Percentiles rank a stretch among this genome's conserved stretches.
Evolutionary conservation across 2,797 vertebrate species (phyloP).

Genomic region (Hoplostethus mediterraneus): DNA sequence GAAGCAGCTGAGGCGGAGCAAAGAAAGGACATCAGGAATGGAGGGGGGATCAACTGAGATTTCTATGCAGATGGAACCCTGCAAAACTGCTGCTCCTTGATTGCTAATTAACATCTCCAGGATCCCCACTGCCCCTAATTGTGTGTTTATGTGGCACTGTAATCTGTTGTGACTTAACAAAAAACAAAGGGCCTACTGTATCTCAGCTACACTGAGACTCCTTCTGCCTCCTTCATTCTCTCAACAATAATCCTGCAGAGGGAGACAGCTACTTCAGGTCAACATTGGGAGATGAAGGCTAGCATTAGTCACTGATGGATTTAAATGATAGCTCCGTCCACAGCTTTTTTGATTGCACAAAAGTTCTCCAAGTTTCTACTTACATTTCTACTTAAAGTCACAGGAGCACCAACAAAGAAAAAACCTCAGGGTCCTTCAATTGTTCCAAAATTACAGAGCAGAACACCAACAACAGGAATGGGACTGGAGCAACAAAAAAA

Average conservation of each 20-base stretch:
- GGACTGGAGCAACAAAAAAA: slow-evolving; percentile 40
- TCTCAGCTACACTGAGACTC: slow-evolving; percentile 43
- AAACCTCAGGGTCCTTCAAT: slow-evolving; percentile 36
- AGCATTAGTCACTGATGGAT: background rate
- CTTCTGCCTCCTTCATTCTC: slow-evolving; percentile 53
- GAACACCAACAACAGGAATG: slow-evolving; percentile 36
- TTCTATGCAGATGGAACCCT: background rate
- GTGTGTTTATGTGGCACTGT: slow-evolving; percentile 71
- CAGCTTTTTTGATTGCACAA: slow-evolving; percentile 8
- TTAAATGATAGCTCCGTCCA: slow-evolving; percentile 19
- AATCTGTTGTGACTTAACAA: slow-evolving; percentile 74
- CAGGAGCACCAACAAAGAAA: slow-evolving; percentile 27
- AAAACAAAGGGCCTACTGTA: slow-evolving; percentile 68
- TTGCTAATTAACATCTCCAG: slow-evolving; percentile 73
- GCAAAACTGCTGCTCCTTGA: slow-evolving; percentile 46
- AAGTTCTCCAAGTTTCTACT: slow-evolving; percentile 15
- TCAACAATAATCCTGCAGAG: slow-evolving; percentile 37
- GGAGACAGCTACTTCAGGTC: slow-evolving; percentile 47
- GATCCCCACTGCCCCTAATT: slow-evolving; percentile 71
- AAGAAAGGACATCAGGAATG: slow-evolving; percentile 6
- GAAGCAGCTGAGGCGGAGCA: slow-evolving; percentile 21
- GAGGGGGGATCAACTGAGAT: background rate
- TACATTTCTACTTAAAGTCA: slow-evolving; percentile 5
- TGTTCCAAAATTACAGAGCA: slow-evolving; percentile 27
- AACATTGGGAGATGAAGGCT: slow-evolving; percentile 41